Evolutionary conservation across 2,113 vertebrate species (phyloP).

Genomic region (Zonotrichia leucophrys): DNA sequence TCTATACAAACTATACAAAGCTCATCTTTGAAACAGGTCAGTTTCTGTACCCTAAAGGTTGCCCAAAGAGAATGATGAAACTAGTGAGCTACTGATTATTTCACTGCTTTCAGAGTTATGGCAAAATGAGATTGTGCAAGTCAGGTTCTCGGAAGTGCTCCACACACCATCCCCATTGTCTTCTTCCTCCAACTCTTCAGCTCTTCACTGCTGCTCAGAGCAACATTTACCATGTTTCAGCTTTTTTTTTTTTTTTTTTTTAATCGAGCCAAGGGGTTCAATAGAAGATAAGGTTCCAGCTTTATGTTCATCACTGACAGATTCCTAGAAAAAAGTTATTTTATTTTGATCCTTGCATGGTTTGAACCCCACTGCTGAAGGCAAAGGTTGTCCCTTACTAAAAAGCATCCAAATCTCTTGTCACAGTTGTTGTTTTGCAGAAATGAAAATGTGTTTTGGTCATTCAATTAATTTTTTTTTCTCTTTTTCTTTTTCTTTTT

Average conservation of each 20-base stretch:
- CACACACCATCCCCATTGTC: too few species aligned
- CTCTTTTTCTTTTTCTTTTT: not conserved
- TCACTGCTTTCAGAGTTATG: not conserved
- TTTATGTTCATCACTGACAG: not conserved
- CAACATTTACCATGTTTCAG: not conserved
- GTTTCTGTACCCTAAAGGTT: not conserved
- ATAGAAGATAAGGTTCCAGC: not conserved
- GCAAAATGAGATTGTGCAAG: not conserved
- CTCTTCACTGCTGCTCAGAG: not conserved
- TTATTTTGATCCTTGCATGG: not conserved
- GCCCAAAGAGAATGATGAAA: not conserved
- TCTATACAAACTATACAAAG: not conserved
- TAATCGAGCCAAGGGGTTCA: not conserved
- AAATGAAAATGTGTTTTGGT: not conserved
- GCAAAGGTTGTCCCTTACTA: not conserved
- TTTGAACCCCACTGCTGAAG: not conserved
- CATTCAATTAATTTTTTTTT: not conserved
- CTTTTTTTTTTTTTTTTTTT: not conserved
- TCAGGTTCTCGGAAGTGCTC: not conserved
- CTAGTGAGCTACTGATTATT: not conserved
- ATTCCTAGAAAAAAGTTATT: not conserved
- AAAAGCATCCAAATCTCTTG: not conserved
- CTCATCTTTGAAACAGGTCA: not conserved
- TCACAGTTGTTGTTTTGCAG: fast-evolving
- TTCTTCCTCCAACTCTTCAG: not conserved